Evolutionary conservation across 2,888 invertebrate genomes (phyloP).

Genomic region (Machimus rusticus): DNA sequence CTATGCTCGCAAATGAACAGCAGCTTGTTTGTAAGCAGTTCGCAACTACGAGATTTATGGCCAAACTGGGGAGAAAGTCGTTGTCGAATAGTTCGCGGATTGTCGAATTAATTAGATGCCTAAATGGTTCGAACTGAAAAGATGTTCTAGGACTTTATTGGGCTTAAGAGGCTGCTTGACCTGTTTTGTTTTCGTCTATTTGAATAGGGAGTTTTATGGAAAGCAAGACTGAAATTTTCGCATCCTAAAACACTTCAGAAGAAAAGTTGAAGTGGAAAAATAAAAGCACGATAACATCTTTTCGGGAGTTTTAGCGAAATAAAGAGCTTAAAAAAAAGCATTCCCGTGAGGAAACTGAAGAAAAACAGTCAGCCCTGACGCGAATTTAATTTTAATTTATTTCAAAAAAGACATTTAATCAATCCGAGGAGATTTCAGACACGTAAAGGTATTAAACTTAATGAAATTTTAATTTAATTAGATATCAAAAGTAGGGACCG

Average conservation of each 20-base stretch:
- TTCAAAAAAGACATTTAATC: neutral
- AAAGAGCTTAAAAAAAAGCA: neutral
- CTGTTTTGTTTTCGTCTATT: neutral
- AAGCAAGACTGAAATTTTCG: neutral
- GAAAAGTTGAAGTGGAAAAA: neutral
- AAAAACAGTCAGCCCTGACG: neutral
- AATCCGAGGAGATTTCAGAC: neutral
- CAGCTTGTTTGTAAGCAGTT: neutral
- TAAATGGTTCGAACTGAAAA: neutral
- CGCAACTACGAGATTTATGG: neutral
- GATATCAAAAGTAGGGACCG: neutral
- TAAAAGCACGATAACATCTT: neutral
- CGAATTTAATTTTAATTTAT: neutral
- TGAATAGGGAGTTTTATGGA: neutral
- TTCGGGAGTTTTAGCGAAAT: neutral
- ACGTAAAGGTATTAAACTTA: neutral
- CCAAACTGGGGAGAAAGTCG: neutral
- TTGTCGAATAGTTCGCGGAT: neutral
- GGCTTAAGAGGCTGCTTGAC: neutral
- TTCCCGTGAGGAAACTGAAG: neutral
- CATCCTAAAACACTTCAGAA: neutral
- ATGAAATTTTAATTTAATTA: neutral
- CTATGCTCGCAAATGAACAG: neutral
- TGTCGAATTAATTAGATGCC: neutral
- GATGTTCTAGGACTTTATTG: neutral